Evolutionary conservation across 2,888 invertebrate species (phyloP).

Genomic region (Blomia tropicalis): DNA sequence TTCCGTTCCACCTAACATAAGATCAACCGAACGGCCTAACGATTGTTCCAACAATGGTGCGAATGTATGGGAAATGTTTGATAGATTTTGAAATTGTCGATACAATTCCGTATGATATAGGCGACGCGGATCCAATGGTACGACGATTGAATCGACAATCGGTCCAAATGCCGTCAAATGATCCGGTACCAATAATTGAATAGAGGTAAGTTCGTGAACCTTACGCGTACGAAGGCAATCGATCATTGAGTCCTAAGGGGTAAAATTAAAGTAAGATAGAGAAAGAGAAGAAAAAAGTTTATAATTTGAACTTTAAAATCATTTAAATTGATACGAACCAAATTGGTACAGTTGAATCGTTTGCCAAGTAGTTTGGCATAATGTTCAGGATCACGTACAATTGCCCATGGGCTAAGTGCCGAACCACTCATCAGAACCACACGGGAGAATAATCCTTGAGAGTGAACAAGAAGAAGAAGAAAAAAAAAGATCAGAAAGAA

Average conservation of each 20-base stretch:
- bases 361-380: conserved; percentile 31
- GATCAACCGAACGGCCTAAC: conserved; percentile 29
- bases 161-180: conserved; percentile 85
- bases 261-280: neutral
- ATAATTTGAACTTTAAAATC: too few relatives aligned
- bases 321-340: too few relatives aligned
- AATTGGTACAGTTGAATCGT: conserved; percentile 47
- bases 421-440: conserved; percentile 50
- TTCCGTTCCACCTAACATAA: conserved; percentile 34
- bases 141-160: conserved; percentile 65
- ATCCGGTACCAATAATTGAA: conserved; percentile 49
- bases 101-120: conserved; percentile 36
- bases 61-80: neutral
- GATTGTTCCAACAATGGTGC: neutral
- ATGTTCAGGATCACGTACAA: conserved; percentile 49
- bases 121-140: conserved; percentile 41
- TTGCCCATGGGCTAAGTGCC: conserved; percentile 57
- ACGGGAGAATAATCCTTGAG: conserved; percentile 50
- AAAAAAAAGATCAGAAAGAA: too few relatives aligned
- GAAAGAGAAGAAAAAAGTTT: neutral
- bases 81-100: conserved; percentile 32
- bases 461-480: too few relatives aligned
- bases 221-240: conserved; percentile 64
- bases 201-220: conserved; percentile 58
- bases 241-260: conserved; percentile 44